Base-by-base conservation (phyloP, 2,888 invertebrate genomes). In the Tenthredo mesomela region DNA sequence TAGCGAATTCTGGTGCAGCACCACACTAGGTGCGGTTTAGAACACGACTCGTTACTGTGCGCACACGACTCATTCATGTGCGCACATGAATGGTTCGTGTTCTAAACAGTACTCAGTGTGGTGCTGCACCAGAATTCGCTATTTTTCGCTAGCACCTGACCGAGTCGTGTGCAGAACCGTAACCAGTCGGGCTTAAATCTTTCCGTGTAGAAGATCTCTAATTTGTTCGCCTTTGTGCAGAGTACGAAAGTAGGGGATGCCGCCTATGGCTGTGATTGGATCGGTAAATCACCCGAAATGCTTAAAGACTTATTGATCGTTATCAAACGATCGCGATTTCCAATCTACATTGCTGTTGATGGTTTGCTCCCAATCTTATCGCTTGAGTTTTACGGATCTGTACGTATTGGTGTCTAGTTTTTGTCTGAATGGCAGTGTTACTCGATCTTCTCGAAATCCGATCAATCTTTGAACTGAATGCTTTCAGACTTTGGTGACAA, bases 291-390 rank as follows among this genome's bases (percentile, higher is more conserved):
- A 10, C 37, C 58, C 18, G 21, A 4, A 25, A 80, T 80, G 80
- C 40, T 10, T 21, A 58, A 33, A 40, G 21, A 61, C 61, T 5
- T 80, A 37, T 10, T 61, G 12, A 21, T 61, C 21, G 2, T 80
- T 40, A 61, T 80, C 15, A 4, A 80, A 37, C 58, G 61, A 80
- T 40, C 80, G n/a, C 78, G 21, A 40, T 9, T 7, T 12, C 78
- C 80, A 10, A 40, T 58, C 12, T 1, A 40, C 15, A 80, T 80
- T 21, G 7, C 33, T 12, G 80, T 80, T 2, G 40, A 33, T 37
- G 80, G 80, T 12, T 10, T 80, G 25, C 40, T 80, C 40, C 80
- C 80, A 40, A 15, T 40, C 21, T 80, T 80, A 25, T 61, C 80
- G 12, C 80, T 80, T 2, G 80, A 58, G 9, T 80, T 58, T 21